Evolutionary conservation across 2,797 vertebrate species (phyloP).

Genomic region (Acanthis flammea): DNA sequence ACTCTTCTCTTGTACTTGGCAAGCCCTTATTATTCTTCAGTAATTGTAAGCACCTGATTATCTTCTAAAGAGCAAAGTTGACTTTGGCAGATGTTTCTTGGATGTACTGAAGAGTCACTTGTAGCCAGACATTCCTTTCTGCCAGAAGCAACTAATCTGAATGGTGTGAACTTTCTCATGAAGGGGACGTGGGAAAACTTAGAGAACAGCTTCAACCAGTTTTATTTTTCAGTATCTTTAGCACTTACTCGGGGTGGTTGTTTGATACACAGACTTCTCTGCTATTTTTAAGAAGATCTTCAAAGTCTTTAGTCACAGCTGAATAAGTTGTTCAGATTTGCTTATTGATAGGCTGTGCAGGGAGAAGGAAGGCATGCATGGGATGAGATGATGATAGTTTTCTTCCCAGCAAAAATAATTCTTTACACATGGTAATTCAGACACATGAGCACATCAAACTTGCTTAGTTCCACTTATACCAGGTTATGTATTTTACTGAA

Average conservation of each 20-base stretch:
- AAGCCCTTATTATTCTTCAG: neutral
- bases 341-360: fast-evolving
- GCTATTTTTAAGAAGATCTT: neutral
- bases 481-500: neutral
- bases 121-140: neutral
- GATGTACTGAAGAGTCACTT: neutral
- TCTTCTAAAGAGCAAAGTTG: neutral
- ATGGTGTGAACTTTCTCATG: neutral
- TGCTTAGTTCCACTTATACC: neutral
- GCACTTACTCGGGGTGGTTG: neutral
- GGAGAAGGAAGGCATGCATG: neutral
- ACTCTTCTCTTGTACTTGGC: neutral
- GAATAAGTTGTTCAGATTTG: neutral
- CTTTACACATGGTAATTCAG: neutral
- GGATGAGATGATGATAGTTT: neutral
- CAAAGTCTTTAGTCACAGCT: neutral
- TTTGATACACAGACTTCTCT: neutral
- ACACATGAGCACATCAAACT: neutral
- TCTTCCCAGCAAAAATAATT: neutral
- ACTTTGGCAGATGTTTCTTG: neutral
- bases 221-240: neutral
- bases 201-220: neutral
- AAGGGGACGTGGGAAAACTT: neutral
- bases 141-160: neutral
- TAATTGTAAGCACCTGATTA: neutral